Evolutionary conservation across 2,797 vertebrate genomes (phyloP), one percentile per base, ranked within the genome.

Genomic region (Mastacembelus armatus): DNA sequence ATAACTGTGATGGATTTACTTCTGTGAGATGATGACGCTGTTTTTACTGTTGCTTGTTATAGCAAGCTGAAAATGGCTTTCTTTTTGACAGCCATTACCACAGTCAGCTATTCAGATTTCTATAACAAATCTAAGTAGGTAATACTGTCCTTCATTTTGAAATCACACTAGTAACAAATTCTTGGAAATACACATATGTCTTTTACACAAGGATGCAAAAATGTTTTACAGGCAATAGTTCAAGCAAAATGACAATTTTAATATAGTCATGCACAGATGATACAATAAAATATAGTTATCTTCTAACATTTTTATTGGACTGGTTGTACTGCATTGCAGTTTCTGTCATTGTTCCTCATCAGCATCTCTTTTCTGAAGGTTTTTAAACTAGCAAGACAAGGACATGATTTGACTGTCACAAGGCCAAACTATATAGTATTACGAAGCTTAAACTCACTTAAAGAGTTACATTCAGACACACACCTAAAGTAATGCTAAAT

Each of bases 1-100:
- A 19, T 38, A 62, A 42, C 27, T 48, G 39, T 26, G 14, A 77
- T 50, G 29, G 39, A 58, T 71, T 58, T 49, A 12, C 57, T 24
- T 51, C 74, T 29, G 64, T 39, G 51, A 32, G 16, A 7, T 54
- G 55, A 26, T 27, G 55, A 30, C 27, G 33, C 39, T 68, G 45
- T 21, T 57, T 29, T 75, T 62, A 32, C 14, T 21, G 39, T n/a
- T 30, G 47, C 24, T 49, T 26, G 24, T 18, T 30, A 15, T 21
- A 39, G 16, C 15, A 29, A 45, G 29, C 45, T 38, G 55, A 57
- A 32, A 54, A 22, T 1, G 15, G 66, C 8, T 36, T 74, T 50
- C 4, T 0, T 22, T 67, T 32, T 30, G 15, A 44, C 35, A 52
- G 36, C 3, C 16, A 55, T n/a, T 27, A 19, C 38, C 7, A 22